Percentiles rank a stretch among this genome's conserved stretches.
Conservation (phyloP, 2,888 invertebrate species). For the Epinotia bilunana region DNA sequence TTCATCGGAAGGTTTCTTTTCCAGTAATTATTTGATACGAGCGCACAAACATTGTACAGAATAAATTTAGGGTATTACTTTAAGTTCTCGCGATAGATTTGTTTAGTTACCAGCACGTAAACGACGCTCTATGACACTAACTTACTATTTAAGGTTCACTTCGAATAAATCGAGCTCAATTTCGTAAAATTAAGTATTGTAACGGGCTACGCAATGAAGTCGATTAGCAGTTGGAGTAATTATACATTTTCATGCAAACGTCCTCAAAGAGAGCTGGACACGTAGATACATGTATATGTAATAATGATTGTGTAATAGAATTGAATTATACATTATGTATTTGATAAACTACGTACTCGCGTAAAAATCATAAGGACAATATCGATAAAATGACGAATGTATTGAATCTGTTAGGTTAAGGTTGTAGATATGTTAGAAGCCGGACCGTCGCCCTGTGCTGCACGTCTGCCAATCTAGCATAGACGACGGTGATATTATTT, state of each 20-base stretch:
- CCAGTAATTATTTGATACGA: constrained; percentile 76
- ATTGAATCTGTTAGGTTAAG: constrained; percentile 74
- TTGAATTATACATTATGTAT: constrained; percentile 78
- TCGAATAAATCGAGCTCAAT: constrained; percentile 83
- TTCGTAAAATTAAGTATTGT: constrained; percentile 77
- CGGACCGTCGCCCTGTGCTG: constrained; percentile 13
- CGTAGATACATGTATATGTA: constrained; percentile 69
- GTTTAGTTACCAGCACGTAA: constrained; percentile 59
- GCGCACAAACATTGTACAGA: constrained; percentile 82
- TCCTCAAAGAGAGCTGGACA: constrained; percentile 78
- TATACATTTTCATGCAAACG: constrained; percentile 75
- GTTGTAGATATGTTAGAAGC: constrained; percentile 76
- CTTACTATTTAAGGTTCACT: constrained; percentile 73
- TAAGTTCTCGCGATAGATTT: constrained; percentile 66
- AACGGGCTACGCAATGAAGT: constrained; percentile 71
- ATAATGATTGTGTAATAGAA: constrained; percentile 67
- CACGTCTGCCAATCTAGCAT: constrained; percentile 65
- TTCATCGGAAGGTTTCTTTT: constrained; percentile 67
- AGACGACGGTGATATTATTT: constrained; percentile 77
- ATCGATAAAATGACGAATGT: constrained; percentile 80
- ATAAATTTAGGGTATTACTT: constrained; percentile 68
- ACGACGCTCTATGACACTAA: constrained; percentile 59
- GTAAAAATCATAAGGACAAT: constrained; percentile 84
- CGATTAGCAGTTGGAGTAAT: constrained; percentile 67
- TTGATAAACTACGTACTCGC: constrained; percentile 82